These are phyloP conservation scores for Peromyscus maniculatus DNA, from an alignment of 2,113 vertebrate species.

Conservation along the genomic window DNA sequence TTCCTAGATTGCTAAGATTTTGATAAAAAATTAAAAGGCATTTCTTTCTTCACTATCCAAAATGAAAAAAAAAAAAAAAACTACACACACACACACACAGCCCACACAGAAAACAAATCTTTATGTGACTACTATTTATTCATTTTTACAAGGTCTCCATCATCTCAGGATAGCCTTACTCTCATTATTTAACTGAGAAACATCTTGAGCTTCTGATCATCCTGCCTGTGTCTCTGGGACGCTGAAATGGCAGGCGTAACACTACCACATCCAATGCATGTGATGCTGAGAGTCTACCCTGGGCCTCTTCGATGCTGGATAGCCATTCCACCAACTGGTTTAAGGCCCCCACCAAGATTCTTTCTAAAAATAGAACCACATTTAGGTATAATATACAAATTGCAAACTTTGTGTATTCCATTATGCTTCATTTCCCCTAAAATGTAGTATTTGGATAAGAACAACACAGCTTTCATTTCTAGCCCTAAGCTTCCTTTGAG, in stretches of 20 bases:
- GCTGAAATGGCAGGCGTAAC: neutral
- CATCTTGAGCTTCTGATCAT: neutral
- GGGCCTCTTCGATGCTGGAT: neutral
- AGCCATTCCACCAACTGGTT: neutral
- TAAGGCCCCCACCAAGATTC: neutral
- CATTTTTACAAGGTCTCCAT: neutral
- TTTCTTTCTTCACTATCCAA: neutral
- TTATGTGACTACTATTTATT: neutral
- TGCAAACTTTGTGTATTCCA: neutral
- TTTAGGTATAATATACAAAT: neutral
- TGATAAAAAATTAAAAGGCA: no score
- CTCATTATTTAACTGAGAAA: neutral
- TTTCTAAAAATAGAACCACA: neutral
- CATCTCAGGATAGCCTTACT: neutral
- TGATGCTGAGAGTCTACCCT: neutral
- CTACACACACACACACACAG: neutral
- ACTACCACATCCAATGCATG: no score
- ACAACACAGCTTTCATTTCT: neutral
- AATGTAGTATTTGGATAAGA: neutral
- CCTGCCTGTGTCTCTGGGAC: neutral
- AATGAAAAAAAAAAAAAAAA: neutral
- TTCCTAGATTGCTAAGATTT: neutral
- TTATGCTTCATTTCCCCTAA: neutral
- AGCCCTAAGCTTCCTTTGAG: neutral
- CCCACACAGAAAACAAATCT: neutral